Evolutionary conservation across 2,888 invertebrate genomes (phyloP).

Genomic region (Gisinianus flammeolus): DNA sequence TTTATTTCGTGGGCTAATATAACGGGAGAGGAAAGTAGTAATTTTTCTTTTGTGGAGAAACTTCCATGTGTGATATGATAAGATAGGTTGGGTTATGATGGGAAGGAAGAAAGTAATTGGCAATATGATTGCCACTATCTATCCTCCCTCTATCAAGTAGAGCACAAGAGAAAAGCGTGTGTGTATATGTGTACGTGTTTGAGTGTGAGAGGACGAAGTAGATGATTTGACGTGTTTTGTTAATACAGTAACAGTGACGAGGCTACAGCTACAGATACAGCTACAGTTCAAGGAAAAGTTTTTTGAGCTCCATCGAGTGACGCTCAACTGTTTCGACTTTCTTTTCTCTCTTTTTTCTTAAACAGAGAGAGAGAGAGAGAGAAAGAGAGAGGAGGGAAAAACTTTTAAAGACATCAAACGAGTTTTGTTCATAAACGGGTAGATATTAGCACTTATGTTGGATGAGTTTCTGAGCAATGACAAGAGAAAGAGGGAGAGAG

Average conservation of each 20-base stretch:
- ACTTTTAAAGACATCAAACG: conserved; percentile 17
- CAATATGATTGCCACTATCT: no score
- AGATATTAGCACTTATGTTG: conserved; percentile 32
- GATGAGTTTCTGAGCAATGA: conserved; percentile 36
- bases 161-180: background rate
- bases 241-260: background rate
- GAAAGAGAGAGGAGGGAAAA: background rate
- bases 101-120: no score
- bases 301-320: background rate
- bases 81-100: no score
- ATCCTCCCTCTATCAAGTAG: no score
- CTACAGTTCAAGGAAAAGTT: background rate
- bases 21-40: no score
- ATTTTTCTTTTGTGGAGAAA: no score
- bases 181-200: background rate
- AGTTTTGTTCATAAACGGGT: conserved; percentile 21
- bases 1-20: no score
- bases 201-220: background rate
- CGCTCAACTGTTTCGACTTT: background rate
- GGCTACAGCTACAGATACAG: background rate
- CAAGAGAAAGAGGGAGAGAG: no score
- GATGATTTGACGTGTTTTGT: background rate
- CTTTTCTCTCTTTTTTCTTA: background rate
- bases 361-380: background rate
- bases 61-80: no score